Base-by-base conservation (phyloP, 2,888 invertebrate species). In the Odontocolon sp. region DNA sequence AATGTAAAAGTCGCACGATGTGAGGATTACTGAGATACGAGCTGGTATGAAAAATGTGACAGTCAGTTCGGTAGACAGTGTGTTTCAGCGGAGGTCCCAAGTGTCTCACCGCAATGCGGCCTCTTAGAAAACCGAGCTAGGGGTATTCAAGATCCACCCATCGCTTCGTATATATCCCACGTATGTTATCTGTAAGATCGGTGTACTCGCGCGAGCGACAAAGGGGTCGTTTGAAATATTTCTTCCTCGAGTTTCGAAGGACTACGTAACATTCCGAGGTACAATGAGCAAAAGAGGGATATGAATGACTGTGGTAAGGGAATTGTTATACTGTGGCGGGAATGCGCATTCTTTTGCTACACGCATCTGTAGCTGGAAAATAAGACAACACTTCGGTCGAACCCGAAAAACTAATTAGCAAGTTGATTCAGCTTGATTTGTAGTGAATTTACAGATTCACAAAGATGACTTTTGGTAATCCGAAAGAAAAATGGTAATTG, bases 81-180 rank as follows among this genome's bases (percentile, higher is more conserved):
- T 1, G 40, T 14, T 8, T n/a, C 16, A 5, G 9, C 47, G 11
- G 23, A n/a, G 23, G 9, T 45, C 21, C 23, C n/a, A 9, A 1
- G 14, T 45, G 21, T 45, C 45, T 45, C 45, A 21, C 11, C 59
- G 23, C 26, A 26, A 26, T n/a, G 38, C 14, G 16, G 16, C 3
- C 16, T 33, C 18, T 23, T 26, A 28, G 50, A 50, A 56, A 57
- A 47, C n/a, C n/a, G n/a, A 3, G 3, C 42, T 47, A 38, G 77
- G 81, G 81, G 83, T 82, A 82, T 84, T 85, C 84, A 81, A 84
- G 83, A 86, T 83, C 80, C 77, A 54, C 26, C 31, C 45, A 36
- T 28, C 23, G 28, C 33, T 80, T 80, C 71, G n/a, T n/a, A 72
- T 81, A 21, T 64, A 71, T 64, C 64, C 73, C 73, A 76, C 75